Evolutionary conservation across 2,797 vertebrate genomes (phyloP).

Genomic region (Poeciliopsis gracilis): DNA sequence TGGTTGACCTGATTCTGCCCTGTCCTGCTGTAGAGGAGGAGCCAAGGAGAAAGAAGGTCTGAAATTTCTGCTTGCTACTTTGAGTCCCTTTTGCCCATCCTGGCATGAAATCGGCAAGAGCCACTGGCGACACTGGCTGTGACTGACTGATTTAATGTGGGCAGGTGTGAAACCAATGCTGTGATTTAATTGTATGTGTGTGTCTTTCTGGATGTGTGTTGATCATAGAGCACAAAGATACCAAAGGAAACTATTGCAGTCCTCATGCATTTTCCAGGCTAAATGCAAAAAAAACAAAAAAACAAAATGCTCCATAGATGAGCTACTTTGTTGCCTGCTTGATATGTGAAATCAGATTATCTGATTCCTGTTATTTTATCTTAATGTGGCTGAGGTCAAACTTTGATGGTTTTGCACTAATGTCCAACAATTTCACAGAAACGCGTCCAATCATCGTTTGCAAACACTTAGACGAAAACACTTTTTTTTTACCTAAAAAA

Average conservation of each 20-base stretch:
- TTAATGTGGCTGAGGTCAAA: slow-evolving; percentile 30
- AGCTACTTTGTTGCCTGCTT: slow-evolving; percentile 22
- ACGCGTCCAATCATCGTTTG: slow-evolving; percentile 24
- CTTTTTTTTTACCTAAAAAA: background rate
- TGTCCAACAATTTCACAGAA: slow-evolving; percentile 66
- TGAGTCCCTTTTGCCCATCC: slow-evolving; percentile 47
- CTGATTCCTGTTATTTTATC: slow-evolving; percentile 12
- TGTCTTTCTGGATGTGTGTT: slow-evolving; percentile 12
- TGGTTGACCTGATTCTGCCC: slow-evolving; percentile 42
- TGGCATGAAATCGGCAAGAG: slow-evolving; percentile 68
- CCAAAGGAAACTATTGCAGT: slow-evolving; percentile 76
- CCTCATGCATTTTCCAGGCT: slow-evolving; percentile 47
- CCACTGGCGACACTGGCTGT: slow-evolving; percentile 51
- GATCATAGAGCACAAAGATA: slow-evolving; percentile 62
- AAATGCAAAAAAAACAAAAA: background rate
- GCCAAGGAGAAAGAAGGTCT: slow-evolving; percentile 22
- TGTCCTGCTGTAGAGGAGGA: slow-evolving; percentile 33
- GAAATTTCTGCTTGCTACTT: slow-evolving; percentile 60
- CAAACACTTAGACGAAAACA: slow-evolving; percentile 4
- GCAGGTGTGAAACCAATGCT: slow-evolving; percentile 50
- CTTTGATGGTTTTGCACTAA: slow-evolving; percentile 56
- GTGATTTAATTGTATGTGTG: slow-evolving; percentile 23
- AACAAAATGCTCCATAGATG: slow-evolving; percentile 11
- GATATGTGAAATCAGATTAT: slow-evolving; percentile 23
- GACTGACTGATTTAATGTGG: slow-evolving; percentile 59